Evolutionary conservation across 2,888 invertebrate species (phyloP), one percentile per base, ranked within the genome.

Genomic region (Ormyrus pomaceus): DNA sequence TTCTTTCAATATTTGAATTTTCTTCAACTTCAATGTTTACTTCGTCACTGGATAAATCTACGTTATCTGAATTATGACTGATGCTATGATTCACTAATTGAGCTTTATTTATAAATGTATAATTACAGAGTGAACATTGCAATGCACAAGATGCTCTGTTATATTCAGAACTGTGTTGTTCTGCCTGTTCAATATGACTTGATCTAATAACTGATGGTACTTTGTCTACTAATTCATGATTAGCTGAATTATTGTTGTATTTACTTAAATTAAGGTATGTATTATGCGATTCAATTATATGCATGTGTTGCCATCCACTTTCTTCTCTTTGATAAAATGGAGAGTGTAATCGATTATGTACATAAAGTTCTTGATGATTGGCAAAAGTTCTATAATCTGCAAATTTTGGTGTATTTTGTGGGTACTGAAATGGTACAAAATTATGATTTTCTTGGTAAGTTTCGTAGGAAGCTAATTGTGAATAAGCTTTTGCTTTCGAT

Each of bases 41-140:
- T 66, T 87, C 86, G 19, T 89, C 87, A 59, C 86, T 86, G 1
- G 88, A 86, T 45, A 86, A 82, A 53, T 88, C 77, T 6, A 86
- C 68, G 70, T 86, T 87, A 5, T 88, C 87, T 4, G 84, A 82
- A 73, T 82, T 85, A 56, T 88, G 88, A 0, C 86, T 82, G 8
- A 87, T 86, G 73, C 83, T 85, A 56, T 89, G 89, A 81, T 85
- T 88, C 46, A 86, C 87, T 55, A 88, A 81, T 80, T 88, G 89
- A 8, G 83, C 86, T 74, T 87, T 86, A 53, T 89, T 87, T 0
- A 86, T 86, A 62, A 88, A 89, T 2, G 88, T 88, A 71, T 88
- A 88, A 83, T 88, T 89, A 75, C 88, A 87, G 0, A 88, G 68
- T 0, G 90, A 88, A 77, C 89, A 89, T 56, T 90, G 88, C 6